A percentile compares a stretch with the other conserved stretches of the same genome.
Conservation (phyloP, 2,113 vertebrate species). For the Rhinoderma darwinii region DNA sequence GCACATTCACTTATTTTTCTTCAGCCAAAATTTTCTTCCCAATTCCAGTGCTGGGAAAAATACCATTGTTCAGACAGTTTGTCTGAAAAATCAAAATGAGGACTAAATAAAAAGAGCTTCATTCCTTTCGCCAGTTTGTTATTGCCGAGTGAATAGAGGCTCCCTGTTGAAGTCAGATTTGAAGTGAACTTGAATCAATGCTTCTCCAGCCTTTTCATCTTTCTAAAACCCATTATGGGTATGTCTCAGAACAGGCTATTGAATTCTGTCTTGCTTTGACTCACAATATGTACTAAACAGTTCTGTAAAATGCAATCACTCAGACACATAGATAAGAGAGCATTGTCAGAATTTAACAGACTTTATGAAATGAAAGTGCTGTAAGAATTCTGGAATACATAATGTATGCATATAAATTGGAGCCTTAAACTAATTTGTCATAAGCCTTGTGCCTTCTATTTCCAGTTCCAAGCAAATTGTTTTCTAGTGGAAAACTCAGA, state of each 20-base stretch:
- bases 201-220: conserved; percentile 55
- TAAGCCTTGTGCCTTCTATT: conserved; percentile 40
- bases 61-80: not conserved
- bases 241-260: conserved; percentile 56
- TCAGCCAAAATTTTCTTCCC: conserved; percentile 22
- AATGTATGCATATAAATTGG: conserved; percentile 20
- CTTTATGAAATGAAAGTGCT: conserved; percentile 42
- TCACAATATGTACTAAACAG: not conserved
- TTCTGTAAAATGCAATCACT: conserved; percentile 47
- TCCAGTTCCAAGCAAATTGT: not conserved
- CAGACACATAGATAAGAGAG: not conserved
- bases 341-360: conserved; percentile 45
- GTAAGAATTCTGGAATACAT: conserved; percentile 30
- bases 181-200: conserved; percentile 57
- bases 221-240: conserved; percentile 57
- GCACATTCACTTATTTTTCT: conserved; percentile 49
- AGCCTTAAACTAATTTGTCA: conserved; percentile 25
- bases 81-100: conserved; percentile 55
- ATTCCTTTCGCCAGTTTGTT: conserved; percentile 47
- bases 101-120: conserved; percentile 52
- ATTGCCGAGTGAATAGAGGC: conserved; percentile 47
- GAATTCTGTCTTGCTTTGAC: conserved; percentile 60
- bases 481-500: not conserved
- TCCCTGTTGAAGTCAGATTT: conserved; percentile 57
- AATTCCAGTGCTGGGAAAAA: conserved; percentile 53